Evolutionary conservation across 1,140 invertebrate genomes (phyloP).

Genomic region (Muscidifurax raptorellus): DNA sequence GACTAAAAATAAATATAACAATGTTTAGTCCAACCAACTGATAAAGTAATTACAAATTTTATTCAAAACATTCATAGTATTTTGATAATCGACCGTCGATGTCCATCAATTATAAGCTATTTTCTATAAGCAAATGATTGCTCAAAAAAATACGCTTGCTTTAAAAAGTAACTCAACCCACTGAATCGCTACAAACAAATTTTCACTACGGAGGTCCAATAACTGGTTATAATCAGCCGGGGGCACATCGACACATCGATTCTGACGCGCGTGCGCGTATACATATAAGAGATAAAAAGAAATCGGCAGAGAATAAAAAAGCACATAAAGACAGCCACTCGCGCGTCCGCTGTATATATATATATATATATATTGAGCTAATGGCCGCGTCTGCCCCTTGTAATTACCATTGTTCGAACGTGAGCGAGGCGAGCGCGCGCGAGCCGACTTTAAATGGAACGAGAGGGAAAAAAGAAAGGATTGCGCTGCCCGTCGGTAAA

Average conservation of each 20-base stretch:
- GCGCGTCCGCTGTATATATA: neutral
- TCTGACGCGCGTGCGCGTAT: neutral
- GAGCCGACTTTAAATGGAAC: neutral
- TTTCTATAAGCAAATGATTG: too few relatives aligned
- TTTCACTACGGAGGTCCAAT: neutral
- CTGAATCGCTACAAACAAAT: neutral
- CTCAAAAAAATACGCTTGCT: too few relatives aligned
- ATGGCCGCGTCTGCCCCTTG: neutral
- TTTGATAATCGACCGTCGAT: too few relatives aligned
- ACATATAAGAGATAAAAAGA: neutral
- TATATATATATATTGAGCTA: neutral
- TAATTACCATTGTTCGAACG: neutral
- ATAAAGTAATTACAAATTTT: too few relatives aligned
- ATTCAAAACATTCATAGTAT: too few relatives aligned
- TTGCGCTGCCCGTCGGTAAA: neutral
- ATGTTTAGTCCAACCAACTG: too few relatives aligned
- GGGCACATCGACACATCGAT: neutral
- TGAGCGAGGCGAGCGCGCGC: neutral
- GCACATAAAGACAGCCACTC: neutral
- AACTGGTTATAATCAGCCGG: neutral
- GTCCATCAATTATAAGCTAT: too few relatives aligned
- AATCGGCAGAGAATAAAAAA: neutral
- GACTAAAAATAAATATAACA: too few relatives aligned
- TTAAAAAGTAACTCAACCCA: too few relatives aligned
- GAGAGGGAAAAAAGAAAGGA: constrained; percentile 1